Evolutionary conservation across 2,797 vertebrate species (phyloP), one percentile per base, ranked within the genome.

Genomic region (Leucoraja ocellata): DNA sequence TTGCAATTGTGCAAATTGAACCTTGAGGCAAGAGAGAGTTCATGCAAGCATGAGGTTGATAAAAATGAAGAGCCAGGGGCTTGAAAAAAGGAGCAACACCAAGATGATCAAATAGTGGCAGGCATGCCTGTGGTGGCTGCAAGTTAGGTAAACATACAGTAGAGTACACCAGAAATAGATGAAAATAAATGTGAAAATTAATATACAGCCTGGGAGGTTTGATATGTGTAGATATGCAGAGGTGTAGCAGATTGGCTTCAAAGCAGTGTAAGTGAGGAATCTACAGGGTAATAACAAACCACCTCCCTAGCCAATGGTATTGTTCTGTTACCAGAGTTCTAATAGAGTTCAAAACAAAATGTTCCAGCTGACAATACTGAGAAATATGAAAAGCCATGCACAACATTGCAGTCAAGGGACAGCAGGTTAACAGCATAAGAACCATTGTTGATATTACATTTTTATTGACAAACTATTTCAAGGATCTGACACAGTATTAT

Each of bases 31-130:
- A 36, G 32, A 78, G 77, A 78, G 32, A 78, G 32, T 78, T 78
- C 77, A 36, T 78, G 77, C 77, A 78, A 78, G 77, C 77, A 36
- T 78, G 77, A 78, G 77, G 77, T 78, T 78, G 77, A 78, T 78
- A 78, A 78, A 78, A 78, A 78, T 78, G 77, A 78, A 36, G n/a
- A 78, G 77, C 77, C 77, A 78, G 77, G 32, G 32, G 77, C 77
- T 78, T n/a, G 77, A 32, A 36, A 78, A 16, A 78, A 78, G 77
- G 32, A 13, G 32, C 77, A 78, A 32, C 77, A 36, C 11, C 77
- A 78, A 16, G n/a, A 78, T 78, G 77, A 78, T 78, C 77, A 78
- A 78, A 78, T 21, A 78, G 32, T 78, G 77, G 77, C 77, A 78
- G 77, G 77, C 11, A 78, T 78, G 77, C 77, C 77, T 78, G 77